Conservation (phyloP, 2,797 vertebrate species). For the Enteromius anoplus region DNA sequence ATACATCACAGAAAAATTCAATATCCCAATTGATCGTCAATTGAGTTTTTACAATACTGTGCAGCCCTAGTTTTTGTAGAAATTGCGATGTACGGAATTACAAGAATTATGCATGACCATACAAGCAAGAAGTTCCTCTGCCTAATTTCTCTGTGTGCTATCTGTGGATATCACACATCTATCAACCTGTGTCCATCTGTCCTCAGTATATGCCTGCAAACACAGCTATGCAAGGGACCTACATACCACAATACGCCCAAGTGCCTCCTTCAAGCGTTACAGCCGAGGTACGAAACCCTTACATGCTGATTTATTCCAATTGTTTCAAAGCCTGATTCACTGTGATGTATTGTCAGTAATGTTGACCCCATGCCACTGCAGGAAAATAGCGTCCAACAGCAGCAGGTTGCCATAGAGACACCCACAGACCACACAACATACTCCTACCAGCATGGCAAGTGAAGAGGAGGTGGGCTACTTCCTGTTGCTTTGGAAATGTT, state of each 20-base stretch:
- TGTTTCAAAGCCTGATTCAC: constrained; percentile 13
- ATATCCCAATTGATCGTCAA: neutral
- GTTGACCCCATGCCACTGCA: constrained; percentile 60
- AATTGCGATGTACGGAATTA: neutral
- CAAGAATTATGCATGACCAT: neutral
- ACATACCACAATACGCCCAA: constrained; percentile 88
- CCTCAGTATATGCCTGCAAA: constrained; percentile 86
- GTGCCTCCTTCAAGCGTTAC: constrained; percentile 87
- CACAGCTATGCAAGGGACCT: constrained; percentile 88
- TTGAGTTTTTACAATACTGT: neutral
- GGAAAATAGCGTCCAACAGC: constrained; percentile 87
- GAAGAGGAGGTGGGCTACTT: constrained; percentile 72
- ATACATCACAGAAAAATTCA: neutral
- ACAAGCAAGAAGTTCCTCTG: neutral
- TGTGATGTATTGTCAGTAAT: constrained; percentile 30
- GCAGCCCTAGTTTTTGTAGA: neutral
- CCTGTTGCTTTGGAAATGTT: constrained; percentile 17
- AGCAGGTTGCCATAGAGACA: constrained; percentile 86
- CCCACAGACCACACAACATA: constrained; percentile 88
- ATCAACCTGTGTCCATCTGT: constrained; percentile 6
- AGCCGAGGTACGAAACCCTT: constrained; percentile 81
- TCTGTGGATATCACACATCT: constrained; percentile 8
- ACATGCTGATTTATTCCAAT: neutral
- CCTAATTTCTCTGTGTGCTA: neutral
- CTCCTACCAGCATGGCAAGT: constrained; percentile 93